Evolutionary conservation across 2,888 invertebrate species (phyloP), one percentile per base, ranked within the genome.

Genomic region (Phyto melanocephala): DNA sequence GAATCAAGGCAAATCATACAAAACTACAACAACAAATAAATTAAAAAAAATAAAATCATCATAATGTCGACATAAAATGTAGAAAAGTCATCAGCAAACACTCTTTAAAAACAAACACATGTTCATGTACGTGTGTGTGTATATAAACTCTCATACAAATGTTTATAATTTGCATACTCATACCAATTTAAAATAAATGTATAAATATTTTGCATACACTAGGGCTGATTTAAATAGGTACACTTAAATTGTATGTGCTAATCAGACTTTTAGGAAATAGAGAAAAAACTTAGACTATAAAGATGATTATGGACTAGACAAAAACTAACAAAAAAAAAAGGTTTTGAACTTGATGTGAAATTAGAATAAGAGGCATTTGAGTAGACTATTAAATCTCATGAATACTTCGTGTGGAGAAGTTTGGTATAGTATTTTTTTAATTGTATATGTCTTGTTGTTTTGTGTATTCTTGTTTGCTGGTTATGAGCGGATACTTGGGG

Each of bases 71-170:
- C 20, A 60, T 11, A 40, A n/a, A 52, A 47, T 40, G 58, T 56
- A 63, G 28, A 58, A 56, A 78, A 81, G 78, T 74, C 67, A 63
- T 63, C 50, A 58, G 63, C 63, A 70, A 70, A 60, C 76, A 24
- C 42, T 56, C 11, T n/a, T 35, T 35, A 7, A 15, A 58, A 13
- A 35, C 35, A 45, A 1, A 54, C 35, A 54, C 33, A n/a, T 6
- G n/a, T 45, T 35, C 7, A 11, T 20, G 15, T 24, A 52, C 8
- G 28, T 40, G 13, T 40, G 11, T 33, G 15, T 22, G 4, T 33
- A 10, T n/a, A 13, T 22, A 13, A 22, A 42, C 54, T 22, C 52
- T 13, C 58, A 65, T 75, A 54, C 33, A 76, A 75, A 75, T 47
- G 28, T 75, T 80, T 60, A 71, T 40, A 40, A 71, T 80, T 75